These are phyloP conservation scores for Calliphora vicina DNA, from an alignment of 1,140 invertebrate genomes.

Conservation along the genomic window DNA sequence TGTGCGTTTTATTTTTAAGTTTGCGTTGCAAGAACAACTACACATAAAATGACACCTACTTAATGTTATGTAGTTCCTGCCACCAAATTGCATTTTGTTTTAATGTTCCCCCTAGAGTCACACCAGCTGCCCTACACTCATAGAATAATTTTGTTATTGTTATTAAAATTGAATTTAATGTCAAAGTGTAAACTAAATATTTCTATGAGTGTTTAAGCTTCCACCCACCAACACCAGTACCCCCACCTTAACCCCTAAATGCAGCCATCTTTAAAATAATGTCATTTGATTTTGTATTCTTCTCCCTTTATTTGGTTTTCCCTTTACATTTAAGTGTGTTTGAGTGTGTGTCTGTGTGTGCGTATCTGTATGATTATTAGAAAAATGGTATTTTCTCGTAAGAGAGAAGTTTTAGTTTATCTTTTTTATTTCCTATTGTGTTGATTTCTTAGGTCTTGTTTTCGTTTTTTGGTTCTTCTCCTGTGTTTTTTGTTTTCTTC, in stretches of 20 bases:
- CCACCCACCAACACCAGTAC: neutral
- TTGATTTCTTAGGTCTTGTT: neutral
- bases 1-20: neutral
- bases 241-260: neutral
- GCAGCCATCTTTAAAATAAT: neutral
- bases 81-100: neutral
- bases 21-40: neutral
- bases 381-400: neutral
- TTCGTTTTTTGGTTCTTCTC: slow-evolving; percentile 23
- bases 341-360: neutral
- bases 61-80: neutral
- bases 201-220: neutral
- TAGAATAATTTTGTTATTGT: no score
- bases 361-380: neutral
- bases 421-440: slow-evolving; percentile 17
- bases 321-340: neutral
- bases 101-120: neutral
- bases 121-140: no score
- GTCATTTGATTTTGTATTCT: neutral
- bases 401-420: slow-evolving; percentile 2
- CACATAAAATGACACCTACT: neutral
- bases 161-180: no score
- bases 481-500: slow-evolving; percentile 25
- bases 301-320: neutral
- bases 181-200: no score